These are phyloP conservation scores for Bergia sp. DNA, from an alignment of 92 coral and sea anemone genomes.

Conservation along the genomic window DNA sequence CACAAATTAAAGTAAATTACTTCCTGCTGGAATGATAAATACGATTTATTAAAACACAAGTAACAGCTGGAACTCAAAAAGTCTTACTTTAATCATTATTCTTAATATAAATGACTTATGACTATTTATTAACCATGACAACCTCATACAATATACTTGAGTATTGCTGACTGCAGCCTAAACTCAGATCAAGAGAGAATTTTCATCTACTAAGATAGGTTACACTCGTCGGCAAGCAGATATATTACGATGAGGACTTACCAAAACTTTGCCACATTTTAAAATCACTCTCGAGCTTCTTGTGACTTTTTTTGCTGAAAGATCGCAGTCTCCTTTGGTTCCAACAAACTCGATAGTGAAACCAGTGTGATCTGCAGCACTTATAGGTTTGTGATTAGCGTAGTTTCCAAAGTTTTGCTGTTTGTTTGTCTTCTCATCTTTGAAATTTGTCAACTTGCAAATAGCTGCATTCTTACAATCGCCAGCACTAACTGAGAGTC, in stretches of 20 bases:
- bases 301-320: neutral
- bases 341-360: conserved; percentile 52
- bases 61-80: too few relatives aligned
- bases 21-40: too few relatives aligned
- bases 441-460: conserved; percentile 36
- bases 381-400: neutral
- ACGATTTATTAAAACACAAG: too few relatives aligned
- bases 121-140: too few relatives aligned
- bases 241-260: conserved; percentile 21
- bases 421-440: neutral
- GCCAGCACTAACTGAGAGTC: neutral
- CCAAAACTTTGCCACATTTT: conserved; percentile 82
- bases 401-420: conserved; percentile 40
- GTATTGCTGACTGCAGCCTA: too few relatives aligned
- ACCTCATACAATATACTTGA: too few relatives aligned
- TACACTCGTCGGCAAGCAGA: too few relatives aligned
- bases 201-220: too few relatives aligned
- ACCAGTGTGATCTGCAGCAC: conserved; percentile 60
- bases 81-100: too few relatives aligned
- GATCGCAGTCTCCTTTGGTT: conserved; percentile 56
- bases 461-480: conserved; percentile 47
- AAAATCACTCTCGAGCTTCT: conserved; percentile 64
- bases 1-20: too few relatives aligned
- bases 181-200: too few relatives aligned
- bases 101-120: too few relatives aligned